Evolutionary conservation across 2,797 vertebrate species (phyloP).

Genomic region (Rhabdophis nuchalis): DNA sequence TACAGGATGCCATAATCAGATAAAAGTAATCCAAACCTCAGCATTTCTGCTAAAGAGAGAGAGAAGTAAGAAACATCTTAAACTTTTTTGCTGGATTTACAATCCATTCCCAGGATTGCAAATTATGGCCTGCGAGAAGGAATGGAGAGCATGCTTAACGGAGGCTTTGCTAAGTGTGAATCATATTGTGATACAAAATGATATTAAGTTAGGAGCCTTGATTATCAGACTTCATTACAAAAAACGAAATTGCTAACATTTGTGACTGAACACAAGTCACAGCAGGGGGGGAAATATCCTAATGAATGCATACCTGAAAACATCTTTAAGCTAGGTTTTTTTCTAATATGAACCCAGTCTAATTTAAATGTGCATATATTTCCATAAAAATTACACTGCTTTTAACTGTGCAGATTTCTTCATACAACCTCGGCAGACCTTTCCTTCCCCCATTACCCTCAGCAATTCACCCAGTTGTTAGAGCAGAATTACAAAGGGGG

Average conservation of each 20-base stretch:
- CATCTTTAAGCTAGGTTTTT: background rate
- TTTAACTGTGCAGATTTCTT: background rate
- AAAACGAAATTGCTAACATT: slow-evolving; percentile 23
- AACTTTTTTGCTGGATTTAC: slow-evolving; percentile 9
- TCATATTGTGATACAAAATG: slow-evolving; percentile 29
- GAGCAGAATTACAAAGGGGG: background rate
- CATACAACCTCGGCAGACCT: background rate
- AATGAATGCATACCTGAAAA: slow-evolving; percentile 37
- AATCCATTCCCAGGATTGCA: slow-evolving; percentile 3
- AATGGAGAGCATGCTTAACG: background rate
- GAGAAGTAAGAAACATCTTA: background rate
- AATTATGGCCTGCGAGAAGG: background rate
- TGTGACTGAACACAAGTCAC: slow-evolving; percentile 11
- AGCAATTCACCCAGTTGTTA: background rate
- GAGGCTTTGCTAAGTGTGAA: background rate
- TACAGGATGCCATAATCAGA: background rate
- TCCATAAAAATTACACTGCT: slow-evolving; percentile 10
- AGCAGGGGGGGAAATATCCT: slow-evolving; percentile 20
- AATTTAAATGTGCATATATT: slow-evolving; percentile 30
- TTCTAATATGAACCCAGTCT: slow-evolving; percentile 16
- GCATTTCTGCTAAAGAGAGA: background rate
- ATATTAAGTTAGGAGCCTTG: slow-evolving; percentile 25
- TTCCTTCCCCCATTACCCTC: background rate
- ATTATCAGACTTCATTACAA: slow-evolving; percentile 40
- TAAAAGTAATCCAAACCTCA: background rate